These are phyloP conservation scores for Garrulus glandarius DNA, from an alignment of 2,797 vertebrate species.

Conservation along the genomic window DNA sequence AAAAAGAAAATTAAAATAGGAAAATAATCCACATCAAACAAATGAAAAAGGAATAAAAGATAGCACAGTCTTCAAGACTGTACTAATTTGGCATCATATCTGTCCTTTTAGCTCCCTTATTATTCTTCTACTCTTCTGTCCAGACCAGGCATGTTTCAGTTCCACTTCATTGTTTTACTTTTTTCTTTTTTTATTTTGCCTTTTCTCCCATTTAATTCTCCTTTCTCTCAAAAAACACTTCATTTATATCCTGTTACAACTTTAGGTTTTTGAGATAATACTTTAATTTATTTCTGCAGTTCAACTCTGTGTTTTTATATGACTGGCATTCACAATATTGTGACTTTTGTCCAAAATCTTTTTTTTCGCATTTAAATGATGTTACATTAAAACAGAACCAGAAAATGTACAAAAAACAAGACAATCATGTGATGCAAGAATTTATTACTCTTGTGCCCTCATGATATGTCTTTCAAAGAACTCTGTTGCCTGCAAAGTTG, in stretches of 20 bases:
- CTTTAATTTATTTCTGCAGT: background rate
- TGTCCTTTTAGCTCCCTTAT: background rate
- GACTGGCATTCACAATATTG: background rate
- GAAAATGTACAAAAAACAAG: background rate
- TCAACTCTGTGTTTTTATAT: background rate
- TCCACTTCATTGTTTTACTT: background rate
- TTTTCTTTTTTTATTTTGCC: background rate
- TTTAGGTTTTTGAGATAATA: background rate
- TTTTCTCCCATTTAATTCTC: background rate
- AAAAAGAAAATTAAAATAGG: background rate
- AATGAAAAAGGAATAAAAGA: background rate
- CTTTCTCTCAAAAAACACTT: background rate
- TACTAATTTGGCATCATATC: background rate
- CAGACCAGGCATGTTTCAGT: background rate
- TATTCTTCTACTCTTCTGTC: background rate
- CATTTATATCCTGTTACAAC: background rate
- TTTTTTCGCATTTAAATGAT: background rate
- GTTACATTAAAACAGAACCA: background rate
- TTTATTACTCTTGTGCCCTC: background rate
- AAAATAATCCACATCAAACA: background rate
- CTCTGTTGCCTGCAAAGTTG: background rate
- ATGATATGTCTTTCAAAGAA: background rate
- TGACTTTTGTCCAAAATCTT: background rate
- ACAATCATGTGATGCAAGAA: background rate
- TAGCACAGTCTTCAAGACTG: rapidly evolving